A percentile compares a stretch with the other conserved stretches of the same genome.
Evolutionary conservation across 2,797 vertebrate genomes (phyloP).

Genomic region (Phaenicophaeus curvirostris): DNA sequence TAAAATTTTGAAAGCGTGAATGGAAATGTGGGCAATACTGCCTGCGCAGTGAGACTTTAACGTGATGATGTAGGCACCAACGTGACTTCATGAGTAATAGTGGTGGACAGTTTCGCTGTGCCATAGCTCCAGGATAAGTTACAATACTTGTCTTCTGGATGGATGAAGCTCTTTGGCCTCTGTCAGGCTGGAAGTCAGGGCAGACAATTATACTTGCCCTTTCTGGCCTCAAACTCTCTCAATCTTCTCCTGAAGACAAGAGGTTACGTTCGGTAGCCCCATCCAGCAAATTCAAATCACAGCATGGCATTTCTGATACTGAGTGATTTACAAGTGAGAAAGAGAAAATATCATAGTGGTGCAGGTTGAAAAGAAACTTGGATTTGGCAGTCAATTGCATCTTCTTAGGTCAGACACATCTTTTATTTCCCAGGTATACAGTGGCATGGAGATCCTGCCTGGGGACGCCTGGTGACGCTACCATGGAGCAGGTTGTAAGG

Average conservation of each 20-base stretch:
- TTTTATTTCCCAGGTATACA: background rate
- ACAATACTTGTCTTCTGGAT: fast-evolving
- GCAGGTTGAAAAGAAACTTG: background rate
- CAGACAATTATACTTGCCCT: background rate
- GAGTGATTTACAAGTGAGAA: background rate
- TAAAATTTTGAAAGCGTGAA: background rate
- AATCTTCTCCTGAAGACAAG: background rate
- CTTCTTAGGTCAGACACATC: background rate
- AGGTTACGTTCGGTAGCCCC: background rate
- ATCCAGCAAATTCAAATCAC: background rate
- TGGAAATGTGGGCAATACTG: background rate
- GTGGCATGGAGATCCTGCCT: background rate
- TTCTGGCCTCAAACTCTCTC: background rate
- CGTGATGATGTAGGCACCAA: background rate
- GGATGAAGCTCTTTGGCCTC: background rate
- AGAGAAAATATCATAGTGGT: background rate
- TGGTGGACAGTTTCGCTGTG: background rate
- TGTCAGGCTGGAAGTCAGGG: background rate
- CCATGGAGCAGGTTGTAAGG: fast-evolving
- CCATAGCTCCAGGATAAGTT: background rate
- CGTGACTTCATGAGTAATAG: background rate
- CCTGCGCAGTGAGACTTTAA: background rate
- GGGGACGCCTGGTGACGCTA: background rate
- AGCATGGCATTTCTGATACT: background rate
- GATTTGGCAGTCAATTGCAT: background rate